These are phyloP conservation scores for Mesorhabditis sp. DNA, from an alignment of 2,888 invertebrate species.

Conservation along the genomic window DNA sequence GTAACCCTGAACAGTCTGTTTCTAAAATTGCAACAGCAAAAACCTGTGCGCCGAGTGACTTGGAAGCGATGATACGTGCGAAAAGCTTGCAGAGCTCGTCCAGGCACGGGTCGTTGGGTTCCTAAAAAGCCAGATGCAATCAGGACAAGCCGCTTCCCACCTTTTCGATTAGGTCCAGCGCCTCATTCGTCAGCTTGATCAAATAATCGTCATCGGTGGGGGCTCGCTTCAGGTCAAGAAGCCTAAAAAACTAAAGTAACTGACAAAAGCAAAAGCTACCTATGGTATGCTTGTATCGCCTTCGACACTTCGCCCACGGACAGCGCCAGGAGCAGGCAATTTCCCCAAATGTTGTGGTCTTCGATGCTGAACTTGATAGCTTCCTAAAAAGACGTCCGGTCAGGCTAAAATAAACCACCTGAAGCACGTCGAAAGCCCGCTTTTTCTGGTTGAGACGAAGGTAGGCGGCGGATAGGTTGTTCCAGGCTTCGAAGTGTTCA, in stretches of 20 bases:
- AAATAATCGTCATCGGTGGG: no score
- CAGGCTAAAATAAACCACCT: conserved; percentile 24
- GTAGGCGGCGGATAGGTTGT: conserved; percentile 89
- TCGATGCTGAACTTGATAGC: conserved; percentile 82
- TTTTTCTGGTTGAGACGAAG: conserved; percentile 80
- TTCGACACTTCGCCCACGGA: conserved; percentile 71
- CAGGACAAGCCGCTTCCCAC: no score
- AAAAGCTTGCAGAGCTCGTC: conserved; percentile 27
- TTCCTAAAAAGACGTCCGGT: conserved; percentile 66
- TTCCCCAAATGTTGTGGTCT: conserved; percentile 94
- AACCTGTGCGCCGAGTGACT: conserved; percentile 15
- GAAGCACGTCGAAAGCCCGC: conserved; percentile 44
- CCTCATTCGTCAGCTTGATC: no score
- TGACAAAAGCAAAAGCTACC: no score
- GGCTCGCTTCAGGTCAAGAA: no score
- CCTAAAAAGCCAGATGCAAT: no score
- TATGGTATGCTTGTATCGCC: no score
- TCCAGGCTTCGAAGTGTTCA: conserved; percentile 89
- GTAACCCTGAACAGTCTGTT: no score
- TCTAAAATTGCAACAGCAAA: no score
- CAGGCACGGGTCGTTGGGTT: no score
- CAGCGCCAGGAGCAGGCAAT: conserved; percentile 79
- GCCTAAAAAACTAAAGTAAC: no score
- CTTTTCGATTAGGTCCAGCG: no score
- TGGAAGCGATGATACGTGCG: conserved; percentile 25